A percentile compares a stretch with the other conserved stretches of the same genome.
These are phyloP conservation scores for Scalopus aquaticus DNA, from an alignment of 2,113 vertebrate genomes.

Conservation along the genomic window DNA sequence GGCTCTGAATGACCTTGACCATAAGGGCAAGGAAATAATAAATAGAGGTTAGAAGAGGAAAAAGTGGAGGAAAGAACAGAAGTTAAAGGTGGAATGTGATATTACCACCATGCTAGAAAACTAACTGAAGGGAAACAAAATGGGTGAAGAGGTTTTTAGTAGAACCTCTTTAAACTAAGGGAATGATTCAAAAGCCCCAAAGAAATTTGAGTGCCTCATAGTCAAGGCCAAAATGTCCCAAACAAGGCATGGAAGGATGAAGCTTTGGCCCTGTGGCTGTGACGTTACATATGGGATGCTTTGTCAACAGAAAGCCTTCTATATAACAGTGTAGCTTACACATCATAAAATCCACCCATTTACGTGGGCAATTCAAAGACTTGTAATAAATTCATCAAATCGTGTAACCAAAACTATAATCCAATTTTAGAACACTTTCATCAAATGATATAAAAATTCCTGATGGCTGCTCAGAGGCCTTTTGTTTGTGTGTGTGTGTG, in stretches of 20 bases:
- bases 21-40: not conserved
- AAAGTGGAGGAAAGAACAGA: not conserved
- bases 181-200: not conserved
- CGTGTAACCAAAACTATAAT: not conserved
- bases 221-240: conserved; percentile 38
- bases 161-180: conserved; percentile 5
- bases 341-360: not conserved
- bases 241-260: conserved; percentile 38
- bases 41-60: not conserved
- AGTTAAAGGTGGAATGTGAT: not conserved
- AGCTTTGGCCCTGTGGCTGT: not conserved
- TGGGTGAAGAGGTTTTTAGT: not conserved
- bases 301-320: too few species aligned
- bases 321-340: not conserved
- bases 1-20: not conserved
- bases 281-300: not conserved
- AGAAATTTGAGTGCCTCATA: conserved; percentile 56
- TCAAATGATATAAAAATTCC: not conserved
- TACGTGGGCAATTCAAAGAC: not conserved
- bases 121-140: conserved; percentile 8
- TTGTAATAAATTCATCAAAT: conserved; percentile 9
- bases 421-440: not conserved
- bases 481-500: not conserved
- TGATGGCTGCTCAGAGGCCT: not conserved
- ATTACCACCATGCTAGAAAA: not conserved